Evolutionary conservation across 2,797 vertebrate genomes (phyloP), one percentile per base, ranked within the genome.

Genomic region (Sternarchorhynchus goeldii): DNA sequence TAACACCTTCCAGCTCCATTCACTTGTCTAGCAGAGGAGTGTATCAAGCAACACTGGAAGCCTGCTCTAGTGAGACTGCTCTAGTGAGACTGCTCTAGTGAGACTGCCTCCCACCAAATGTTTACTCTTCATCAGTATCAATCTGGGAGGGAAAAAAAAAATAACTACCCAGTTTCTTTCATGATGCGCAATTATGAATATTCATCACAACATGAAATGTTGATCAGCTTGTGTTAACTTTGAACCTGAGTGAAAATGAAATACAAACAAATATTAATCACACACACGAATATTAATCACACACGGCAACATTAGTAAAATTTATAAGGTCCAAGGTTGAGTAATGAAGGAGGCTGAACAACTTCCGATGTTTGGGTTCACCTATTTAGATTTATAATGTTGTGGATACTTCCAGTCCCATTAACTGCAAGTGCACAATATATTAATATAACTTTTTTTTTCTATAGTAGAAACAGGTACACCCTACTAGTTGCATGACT

Each of bases 181-280:
- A 81, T 77, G 72, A 70, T 79, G 76, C 29, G 64, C 85, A 91
- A 91, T 92, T 91, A 89, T 90, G 88, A 91, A 92, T 91, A 90
- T 92, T 90, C 85, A 83, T 85, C 78, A 89, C 89, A 90, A 89
- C 86, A 92, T 93, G 79, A 91, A 92, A 90, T 91, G 92, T 93
- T 92, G 88, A 94, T 91, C 78, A 78, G 83, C 67, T 77, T 79
- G 67, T 88, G 85, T 90, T 92, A 91, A 89, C 90, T 88, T 83
- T 75, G 83, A 86, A 81, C 85, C 83, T 82, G 81, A 90, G 86
- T 85, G 60, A 88, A 84, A 92, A 93, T 92, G 86, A 90, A 91
- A 93, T 50, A 50, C 12, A 50, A 10, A 91, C 89, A 93, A 92
- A 93, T 92, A 92, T 91, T 90, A 91, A 91, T 92, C 88, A 87